A percentile compares a stretch with the other conserved stretches of the same genome.
These are phyloP conservation scores for Enteromius radiatus DNA, from an alignment of 2,797 vertebrate genomes.

Conservation along the genomic window DNA sequence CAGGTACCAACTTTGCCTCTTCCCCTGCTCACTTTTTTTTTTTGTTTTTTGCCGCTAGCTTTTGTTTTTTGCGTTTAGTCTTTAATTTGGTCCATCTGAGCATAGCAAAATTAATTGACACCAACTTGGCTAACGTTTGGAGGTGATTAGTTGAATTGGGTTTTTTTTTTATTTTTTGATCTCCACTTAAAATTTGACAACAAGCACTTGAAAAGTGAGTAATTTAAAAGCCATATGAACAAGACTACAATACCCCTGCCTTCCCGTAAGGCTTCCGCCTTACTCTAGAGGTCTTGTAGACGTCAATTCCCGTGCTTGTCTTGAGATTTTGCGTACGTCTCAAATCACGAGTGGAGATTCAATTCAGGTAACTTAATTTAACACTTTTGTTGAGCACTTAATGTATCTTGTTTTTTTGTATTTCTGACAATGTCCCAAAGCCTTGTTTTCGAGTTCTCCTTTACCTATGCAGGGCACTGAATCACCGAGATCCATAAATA, in stretches of 20 bases:
- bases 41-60: slow-evolving; percentile 26
- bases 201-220: slow-evolving; percentile 56
- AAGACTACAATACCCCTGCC: slow-evolving; percentile 41
- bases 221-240: slow-evolving; percentile 62
- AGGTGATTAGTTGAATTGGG: background rate
- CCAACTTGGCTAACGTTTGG: slow-evolving; percentile 14
- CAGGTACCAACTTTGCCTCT: slow-evolving; percentile 20
- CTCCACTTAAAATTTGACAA: slow-evolving; percentile 28
- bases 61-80: slow-evolving; percentile 26
- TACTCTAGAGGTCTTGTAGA: slow-evolving; percentile 54
- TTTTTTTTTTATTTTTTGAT: slow-evolving; percentile 31
- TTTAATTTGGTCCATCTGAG: slow-evolving; percentile 25
- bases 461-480: slow-evolving; percentile 52
- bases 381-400: slow-evolving; percentile 59
- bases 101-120: slow-evolving; percentile 13
- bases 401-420: slow-evolving; percentile 49
- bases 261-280: slow-evolving; percentile 39
- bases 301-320: slow-evolving; percentile 15
- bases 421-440: slow-evolving; percentile 22
- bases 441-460: slow-evolving; percentile 38
- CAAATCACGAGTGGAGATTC: slow-evolving; percentile 32
- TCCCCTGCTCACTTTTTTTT: slow-evolving; percentile 18
- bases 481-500: slow-evolving; percentile 13
- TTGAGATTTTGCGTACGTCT: slow-evolving; percentile 2
- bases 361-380: slow-evolving; percentile 47